Evolutionary conservation across 1,140 invertebrate genomes (phyloP), one percentile per base, ranked within the genome.

Genomic region (Listronotus oregonensis): DNA sequence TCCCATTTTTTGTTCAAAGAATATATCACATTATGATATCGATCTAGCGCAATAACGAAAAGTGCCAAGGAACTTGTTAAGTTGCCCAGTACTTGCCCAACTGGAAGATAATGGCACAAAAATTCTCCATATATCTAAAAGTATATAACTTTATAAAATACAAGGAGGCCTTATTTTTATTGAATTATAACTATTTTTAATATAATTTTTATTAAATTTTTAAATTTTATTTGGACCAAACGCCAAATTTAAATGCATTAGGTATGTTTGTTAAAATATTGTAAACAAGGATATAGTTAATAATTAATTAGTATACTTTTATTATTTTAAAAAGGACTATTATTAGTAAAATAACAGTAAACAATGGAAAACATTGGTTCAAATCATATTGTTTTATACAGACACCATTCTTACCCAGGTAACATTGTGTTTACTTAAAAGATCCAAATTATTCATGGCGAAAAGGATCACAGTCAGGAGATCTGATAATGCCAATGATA

Each of bases 11-110:
- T 77, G 44, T 71, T 69, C 9, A 78, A 71, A 2, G 76, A 73
- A 17, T 80, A 68, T 27, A 80, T 76, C 0, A 83, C 75, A 27
- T 78, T 81, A 72, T 77, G 68, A 40, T 84, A 85, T 34, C 83
- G 76, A 70, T 86, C 83, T 34, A 85, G 49, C 0, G 85, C 83
- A 17, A 86, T 82, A 18, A 78, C 78, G 18, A 83, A 78, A n/a
- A 86, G 73, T 9, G 82, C 80, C 6, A 82, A 66, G 3, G 83
- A 84, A 57, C 81, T 82, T 6, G 77, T 78, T 10, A 84, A 57
- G 40, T 84, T 72, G 1, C 82, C 80, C 0, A 79, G 73, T 1
- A 81, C 81, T 71, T 84, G 82, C 0, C 80, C 52, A 61, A 80
- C 82, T 6, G 84, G 83, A 40, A 84, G 74, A 37, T 81, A 71